Conservation (phyloP, 2,888 invertebrate species). For the Eulithis testata region DNA sequence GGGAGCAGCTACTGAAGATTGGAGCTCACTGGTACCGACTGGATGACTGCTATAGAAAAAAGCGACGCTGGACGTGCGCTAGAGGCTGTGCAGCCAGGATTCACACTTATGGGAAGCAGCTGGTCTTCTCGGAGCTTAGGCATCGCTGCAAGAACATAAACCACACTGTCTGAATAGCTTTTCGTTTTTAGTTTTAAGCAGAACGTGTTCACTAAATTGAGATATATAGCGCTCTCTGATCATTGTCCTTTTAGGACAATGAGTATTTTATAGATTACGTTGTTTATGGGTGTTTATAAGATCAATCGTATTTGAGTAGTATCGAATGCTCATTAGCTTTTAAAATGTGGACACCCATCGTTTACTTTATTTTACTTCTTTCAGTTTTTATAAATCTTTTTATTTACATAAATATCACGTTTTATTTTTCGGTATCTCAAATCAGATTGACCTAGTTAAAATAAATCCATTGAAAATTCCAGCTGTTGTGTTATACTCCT, state of each 20-base stretch:
- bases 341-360: constrained; percentile 8
- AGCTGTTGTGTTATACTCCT: constrained; percentile 40
- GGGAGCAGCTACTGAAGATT: constrained; percentile 64
- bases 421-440: constrained; percentile 9
- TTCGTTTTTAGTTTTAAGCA: neutral
- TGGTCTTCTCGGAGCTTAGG: constrained; percentile 71
- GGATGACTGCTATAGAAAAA: constrained; percentile 65
- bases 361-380: neutral
- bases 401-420: neutral
- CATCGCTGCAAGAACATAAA: constrained; percentile 63
- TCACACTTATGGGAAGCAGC: constrained; percentile 69
- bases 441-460: constrained; percentile 5
- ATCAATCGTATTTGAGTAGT: constrained; percentile 2
- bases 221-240: constrained; percentile 22
- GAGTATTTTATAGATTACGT: no score
- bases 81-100: constrained; percentile 73
- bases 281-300: neutral
- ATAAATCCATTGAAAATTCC: constrained; percentile 35
- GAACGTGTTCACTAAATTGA: neutral
- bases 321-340: constrained; percentile 7
- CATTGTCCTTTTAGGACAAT: constrained; percentile 1
- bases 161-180: constrained; percentile 57
- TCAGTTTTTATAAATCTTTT: constrained; percentile 5
- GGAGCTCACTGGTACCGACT: constrained; percentile 72
- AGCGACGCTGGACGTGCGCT: constrained; percentile 77